Conservation (phyloP, 2,797 vertebrate genomes). For the Psittacula echo region DNA sequence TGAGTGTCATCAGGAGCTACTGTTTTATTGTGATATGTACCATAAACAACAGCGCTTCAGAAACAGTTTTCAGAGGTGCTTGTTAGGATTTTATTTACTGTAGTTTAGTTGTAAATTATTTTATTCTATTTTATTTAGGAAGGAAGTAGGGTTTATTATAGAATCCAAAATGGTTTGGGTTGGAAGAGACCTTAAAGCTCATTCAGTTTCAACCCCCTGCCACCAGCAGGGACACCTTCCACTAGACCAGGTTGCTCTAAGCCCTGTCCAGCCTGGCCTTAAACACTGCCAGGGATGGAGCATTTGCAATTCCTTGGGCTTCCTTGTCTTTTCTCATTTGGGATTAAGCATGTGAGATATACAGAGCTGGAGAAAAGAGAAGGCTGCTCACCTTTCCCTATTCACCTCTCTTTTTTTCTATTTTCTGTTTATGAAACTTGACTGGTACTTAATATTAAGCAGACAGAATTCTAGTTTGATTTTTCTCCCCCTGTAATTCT, state of each 20-base stretch:
- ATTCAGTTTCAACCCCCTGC: background rate
- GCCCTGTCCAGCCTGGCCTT: background rate
- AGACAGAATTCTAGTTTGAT: background rate
- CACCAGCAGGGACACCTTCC: background rate
- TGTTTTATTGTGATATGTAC: background rate
- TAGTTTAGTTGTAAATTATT: background rate
- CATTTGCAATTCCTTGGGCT: background rate
- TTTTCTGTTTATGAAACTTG: background rate
- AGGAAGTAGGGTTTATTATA: background rate
- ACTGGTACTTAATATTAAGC: background rate
- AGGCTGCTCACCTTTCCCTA: background rate
- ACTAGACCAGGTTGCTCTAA: background rate
- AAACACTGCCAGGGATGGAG: background rate
- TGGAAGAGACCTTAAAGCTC: background rate
- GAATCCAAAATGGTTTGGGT: background rate
- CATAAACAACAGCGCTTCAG: background rate
- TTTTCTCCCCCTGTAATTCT: background rate
- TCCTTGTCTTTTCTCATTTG: background rate
- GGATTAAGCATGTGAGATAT: background rate
- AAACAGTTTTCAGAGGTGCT: background rate
- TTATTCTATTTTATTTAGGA: background rate
- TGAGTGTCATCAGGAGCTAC: background rate
- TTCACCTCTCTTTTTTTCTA: background rate
- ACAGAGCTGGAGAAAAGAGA: background rate
- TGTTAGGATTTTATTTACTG: background rate